Conservation (phyloP, 1,140 invertebrate species). For the Octopus sinensis region DNA sequence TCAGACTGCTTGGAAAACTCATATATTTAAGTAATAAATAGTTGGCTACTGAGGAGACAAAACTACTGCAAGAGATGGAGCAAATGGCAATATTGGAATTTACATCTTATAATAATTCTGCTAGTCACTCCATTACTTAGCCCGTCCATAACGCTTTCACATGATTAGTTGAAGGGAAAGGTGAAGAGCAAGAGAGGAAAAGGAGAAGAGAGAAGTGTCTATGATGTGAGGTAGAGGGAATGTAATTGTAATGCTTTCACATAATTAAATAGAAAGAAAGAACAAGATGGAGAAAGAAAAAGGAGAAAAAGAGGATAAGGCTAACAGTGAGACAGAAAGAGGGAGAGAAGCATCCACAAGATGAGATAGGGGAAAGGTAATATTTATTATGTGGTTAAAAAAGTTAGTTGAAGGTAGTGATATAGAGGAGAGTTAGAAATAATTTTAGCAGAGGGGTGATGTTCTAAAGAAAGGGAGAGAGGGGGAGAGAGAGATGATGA, state of each 20-base stretch:
- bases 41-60: too few species aligned
- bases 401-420: neutral
- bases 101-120: too few species aligned
- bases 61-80: too few species aligned
- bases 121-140: too few species aligned
- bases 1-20: too few species aligned
- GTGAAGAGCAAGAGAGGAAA: too few species aligned
- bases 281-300: neutral
- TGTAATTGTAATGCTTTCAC: conserved; percentile 4
- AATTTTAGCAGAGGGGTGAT: too few species aligned
- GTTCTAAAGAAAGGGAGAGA: neutral
- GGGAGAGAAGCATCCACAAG: neutral
- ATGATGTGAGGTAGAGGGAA: neutral
- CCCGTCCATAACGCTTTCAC: too few species aligned
- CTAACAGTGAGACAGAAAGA: neutral
- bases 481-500: neutral
- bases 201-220: too few species aligned
- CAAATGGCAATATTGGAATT: too few species aligned
- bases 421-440: neutral
- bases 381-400: neutral
- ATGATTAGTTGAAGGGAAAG: too few species aligned
- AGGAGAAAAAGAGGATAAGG: neutral
- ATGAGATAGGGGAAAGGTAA: conserved; percentile 9
- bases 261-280: conserved; percentile 15
- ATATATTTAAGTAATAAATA: too few species aligned